Conservation (phyloP, 2,797 vertebrate genomes). For the Anguilla obscura region DNA sequence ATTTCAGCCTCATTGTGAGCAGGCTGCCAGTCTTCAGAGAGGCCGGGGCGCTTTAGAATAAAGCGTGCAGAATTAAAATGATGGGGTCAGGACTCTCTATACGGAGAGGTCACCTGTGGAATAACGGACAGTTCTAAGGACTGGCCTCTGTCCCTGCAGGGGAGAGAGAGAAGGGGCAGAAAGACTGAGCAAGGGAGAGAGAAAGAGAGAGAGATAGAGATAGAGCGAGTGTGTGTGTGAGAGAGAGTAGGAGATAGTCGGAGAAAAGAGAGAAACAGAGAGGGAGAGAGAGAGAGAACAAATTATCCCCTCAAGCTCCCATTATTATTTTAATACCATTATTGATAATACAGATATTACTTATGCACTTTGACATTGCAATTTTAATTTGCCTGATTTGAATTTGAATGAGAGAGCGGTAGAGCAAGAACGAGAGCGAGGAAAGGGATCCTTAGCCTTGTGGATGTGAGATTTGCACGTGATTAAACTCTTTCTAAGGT, state of each 20-base stretch:
- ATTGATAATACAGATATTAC: conserved; percentile 7
- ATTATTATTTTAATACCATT: not conserved
- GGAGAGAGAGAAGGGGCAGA: no score
- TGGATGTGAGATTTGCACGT: not conserved
- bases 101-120: not conserved
- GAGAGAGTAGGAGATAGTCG: not conserved
- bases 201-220: not conserved
- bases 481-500: not conserved
- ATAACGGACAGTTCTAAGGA: conserved; percentile 5
- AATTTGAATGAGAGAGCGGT: conserved; percentile 30
- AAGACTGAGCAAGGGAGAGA: not conserved
- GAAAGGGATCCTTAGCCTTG: not conserved
- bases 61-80: not conserved
- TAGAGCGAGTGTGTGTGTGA: not conserved
- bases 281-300: conserved; percentile 3
- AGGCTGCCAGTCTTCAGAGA: not conserved
- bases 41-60: not conserved
- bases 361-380: not conserved
- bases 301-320: conserved; percentile 6
- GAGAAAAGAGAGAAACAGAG: conserved; percentile 4
- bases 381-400: conserved; percentile 28
- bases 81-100: not conserved
- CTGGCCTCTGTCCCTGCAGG: not conserved
- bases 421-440: conserved; percentile 18
- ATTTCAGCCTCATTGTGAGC: not conserved